These are phyloP conservation scores for Cyrtodaria siliqua DNA, from an alignment of 2,888 invertebrate genomes.

Conservation along the genomic window DNA sequence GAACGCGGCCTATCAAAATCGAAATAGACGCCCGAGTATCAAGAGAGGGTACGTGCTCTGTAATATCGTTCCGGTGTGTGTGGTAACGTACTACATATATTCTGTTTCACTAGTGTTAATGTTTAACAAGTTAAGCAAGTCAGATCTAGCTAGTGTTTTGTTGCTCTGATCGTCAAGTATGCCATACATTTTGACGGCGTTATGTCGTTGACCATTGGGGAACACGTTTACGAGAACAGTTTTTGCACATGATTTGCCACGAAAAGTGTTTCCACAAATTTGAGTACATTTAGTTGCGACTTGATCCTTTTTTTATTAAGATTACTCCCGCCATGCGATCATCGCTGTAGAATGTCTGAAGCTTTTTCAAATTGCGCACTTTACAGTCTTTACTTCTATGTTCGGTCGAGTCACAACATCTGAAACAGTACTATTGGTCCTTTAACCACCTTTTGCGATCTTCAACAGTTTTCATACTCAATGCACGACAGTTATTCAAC, in stretches of 20 bases:
- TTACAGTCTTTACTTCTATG: too few relatives aligned
- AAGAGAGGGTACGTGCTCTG: neutral
- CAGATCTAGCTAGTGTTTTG: conserved; percentile 20
- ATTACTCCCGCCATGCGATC: neutral
- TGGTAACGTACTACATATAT: conserved; percentile 28
- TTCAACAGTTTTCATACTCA: too few relatives aligned
- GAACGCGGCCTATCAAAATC: conserved; percentile 13
- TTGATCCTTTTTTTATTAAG: too few relatives aligned
- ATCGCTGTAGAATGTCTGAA: neutral
- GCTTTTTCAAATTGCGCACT: too few relatives aligned
- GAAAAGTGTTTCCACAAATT: conserved; percentile 6
- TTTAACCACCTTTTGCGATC: too few relatives aligned
- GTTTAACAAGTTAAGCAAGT: conserved; percentile 37
- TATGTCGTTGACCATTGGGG: neutral
- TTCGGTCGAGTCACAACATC: too few relatives aligned
- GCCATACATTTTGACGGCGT: neutral
- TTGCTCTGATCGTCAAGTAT: conserved; percentile 13
- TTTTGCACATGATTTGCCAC: conserved; percentile 7
- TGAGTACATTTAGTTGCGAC: neutral
- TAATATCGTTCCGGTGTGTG: conserved; percentile 24
- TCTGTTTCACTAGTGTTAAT: conserved; percentile 1
- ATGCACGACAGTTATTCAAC: too few relatives aligned
- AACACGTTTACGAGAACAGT: conserved; percentile 1
- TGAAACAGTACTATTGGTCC: too few relatives aligned
- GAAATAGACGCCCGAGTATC: too few relatives aligned